Conservation (phyloP, 2,113 vertebrate species). For the Helogale parvula region DNA sequence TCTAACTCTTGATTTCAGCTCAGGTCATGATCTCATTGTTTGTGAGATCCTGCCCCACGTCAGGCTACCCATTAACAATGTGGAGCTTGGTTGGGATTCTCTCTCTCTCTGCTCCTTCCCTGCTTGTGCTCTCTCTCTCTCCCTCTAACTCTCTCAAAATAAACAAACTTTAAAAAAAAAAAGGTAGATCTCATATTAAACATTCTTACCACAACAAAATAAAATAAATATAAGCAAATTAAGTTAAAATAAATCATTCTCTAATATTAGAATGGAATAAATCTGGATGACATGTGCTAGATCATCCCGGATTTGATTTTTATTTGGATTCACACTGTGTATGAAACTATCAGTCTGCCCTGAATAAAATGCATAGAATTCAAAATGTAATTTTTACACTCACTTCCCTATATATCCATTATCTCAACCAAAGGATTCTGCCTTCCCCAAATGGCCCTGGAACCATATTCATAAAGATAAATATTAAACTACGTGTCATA, state of each 20-base stretch:
- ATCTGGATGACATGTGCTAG: background rate
- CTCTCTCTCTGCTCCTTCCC: too few relatives aligned
- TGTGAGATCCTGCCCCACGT: too few relatives aligned
- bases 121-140: too few relatives aligned
- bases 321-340: constrained; percentile 26
- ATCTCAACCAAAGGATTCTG: background rate
- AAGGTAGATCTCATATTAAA: background rate
- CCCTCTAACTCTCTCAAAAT: too few relatives aligned
- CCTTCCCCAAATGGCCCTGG: background rate
- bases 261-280: background rate
- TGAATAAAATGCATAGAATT: constrained; percentile 31
- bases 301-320: background rate
- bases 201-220: background rate
- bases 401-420: background rate
- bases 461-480: constrained; percentile 41
- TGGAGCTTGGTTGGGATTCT: too few relatives aligned
- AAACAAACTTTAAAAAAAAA: too few relatives aligned
- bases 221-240: background rate
- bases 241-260: background rate
- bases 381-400: background rate
- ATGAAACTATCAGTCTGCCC: background rate
- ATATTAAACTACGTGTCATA: background rate
- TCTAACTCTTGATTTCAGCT: too few relatives aligned
- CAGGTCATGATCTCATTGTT: too few relatives aligned
- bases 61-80: too few relatives aligned